Evolutionary conservation across 2,113 vertebrate genomes (phyloP).

Genomic region (Aegotheles bennettii): DNA sequence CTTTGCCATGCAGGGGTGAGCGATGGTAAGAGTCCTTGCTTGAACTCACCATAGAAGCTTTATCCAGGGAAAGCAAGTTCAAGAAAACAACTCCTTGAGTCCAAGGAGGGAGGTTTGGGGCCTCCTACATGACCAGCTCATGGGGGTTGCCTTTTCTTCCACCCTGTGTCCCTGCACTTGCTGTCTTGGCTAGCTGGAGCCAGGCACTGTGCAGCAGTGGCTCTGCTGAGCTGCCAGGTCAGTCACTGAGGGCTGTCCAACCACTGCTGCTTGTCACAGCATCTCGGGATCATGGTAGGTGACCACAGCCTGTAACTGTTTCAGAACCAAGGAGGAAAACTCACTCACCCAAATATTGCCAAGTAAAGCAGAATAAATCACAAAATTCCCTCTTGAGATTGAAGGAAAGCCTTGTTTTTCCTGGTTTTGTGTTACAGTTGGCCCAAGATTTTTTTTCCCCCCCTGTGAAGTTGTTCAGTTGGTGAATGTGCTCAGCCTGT

Average conservation of each 20-base stretch:
- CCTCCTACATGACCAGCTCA: background rate
- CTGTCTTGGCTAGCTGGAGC: background rate
- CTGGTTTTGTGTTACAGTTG: background rate
- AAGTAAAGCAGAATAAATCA: background rate
- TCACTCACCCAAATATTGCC: background rate
- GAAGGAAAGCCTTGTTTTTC: background rate
- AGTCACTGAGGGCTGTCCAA: background rate
- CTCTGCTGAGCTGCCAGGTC: background rate
- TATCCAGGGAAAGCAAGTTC: background rate
- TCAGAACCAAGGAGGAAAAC: background rate
- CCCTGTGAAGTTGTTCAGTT: background rate
- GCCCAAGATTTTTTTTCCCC: background rate
- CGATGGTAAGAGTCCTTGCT: background rate
- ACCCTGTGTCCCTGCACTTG: background rate
- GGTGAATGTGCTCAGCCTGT: background rate
- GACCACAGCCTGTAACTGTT: background rate
- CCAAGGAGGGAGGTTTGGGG: background rate
- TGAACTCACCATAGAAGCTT: background rate
- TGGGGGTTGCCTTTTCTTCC: background rate
- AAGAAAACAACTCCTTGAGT: background rate
- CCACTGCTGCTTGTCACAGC: background rate
- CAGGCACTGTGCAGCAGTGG: background rate
- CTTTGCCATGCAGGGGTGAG: background rate
- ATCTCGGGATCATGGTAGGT: background rate
- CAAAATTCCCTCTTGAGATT: background rate